Evolutionary conservation across 2,113 vertebrate species (phyloP), one percentile per base, ranked within the genome.

Genomic region (Lycocorax pyrrhopterus): DNA sequence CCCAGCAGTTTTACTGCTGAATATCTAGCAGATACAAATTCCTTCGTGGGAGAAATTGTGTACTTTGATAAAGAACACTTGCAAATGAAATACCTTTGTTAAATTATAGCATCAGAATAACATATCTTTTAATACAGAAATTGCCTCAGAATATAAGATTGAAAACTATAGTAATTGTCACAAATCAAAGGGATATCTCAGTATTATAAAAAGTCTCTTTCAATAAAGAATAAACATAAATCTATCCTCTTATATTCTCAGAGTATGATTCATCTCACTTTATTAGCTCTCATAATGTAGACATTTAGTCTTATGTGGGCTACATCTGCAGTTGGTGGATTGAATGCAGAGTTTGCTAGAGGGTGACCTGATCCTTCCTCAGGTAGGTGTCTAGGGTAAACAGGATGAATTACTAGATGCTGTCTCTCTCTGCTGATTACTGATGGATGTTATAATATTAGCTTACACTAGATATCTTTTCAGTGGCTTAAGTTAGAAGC

Each of bases 61-160:
- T 90, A 94, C 74, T 75, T 89, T 83, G 84, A 46, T 91, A 94
- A 89, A 93, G 82, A 96, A 95, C 77, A 89, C 68, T 91, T 95
- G 71, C 46, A 97, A 95, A 96, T 87, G 43, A 84, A 89, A 91
- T 79, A 89, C 49, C 72, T 96, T 56, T 85, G 51, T 93, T 84
- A 94, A 92, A 94, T 79, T 87, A 82, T 46, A 46, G 8, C 46
- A 82, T 76, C 51, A 94, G 83, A 89, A 69, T 86, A 88, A 74
- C 33, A 51, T 47, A 58, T 52, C 44, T 90, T 85, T 79, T 69
- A 87, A 66, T 83, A 64, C 6, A 91, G 93, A 93, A 91, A 64
- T 69, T 91, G 44, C 51, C 53, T 53, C 84, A 55, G 55, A 95
- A 91, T 62, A 62, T 46, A 39, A 35, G 71, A 76, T 66, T 87